Conservation (phyloP, 2,888 invertebrate species). For the Pristionchus maxplancki region DNA sequence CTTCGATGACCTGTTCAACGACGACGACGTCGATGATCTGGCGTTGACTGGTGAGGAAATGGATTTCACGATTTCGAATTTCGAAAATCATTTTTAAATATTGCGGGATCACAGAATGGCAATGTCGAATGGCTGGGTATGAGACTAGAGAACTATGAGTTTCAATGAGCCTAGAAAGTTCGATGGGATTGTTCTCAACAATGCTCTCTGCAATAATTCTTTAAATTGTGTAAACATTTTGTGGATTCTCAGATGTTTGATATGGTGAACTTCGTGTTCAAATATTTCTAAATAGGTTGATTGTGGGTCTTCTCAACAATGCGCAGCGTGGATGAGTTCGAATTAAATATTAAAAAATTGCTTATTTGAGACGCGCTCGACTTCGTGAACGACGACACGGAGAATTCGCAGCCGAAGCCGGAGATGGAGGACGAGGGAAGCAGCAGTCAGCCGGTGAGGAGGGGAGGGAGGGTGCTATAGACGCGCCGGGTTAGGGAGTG, state of each 20-base stretch:
- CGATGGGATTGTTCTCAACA: too few relatives aligned
- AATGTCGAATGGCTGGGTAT: too few relatives aligned
- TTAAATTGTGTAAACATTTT: background rate
- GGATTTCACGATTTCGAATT: background rate
- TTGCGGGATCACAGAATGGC: background rate
- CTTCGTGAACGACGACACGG: conserved; percentile 47
- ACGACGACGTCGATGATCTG: conserved; percentile 61
- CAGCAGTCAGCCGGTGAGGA: background rate
- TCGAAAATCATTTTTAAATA: background rate
- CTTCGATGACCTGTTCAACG: conserved; percentile 61
- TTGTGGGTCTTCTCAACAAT: background rate
- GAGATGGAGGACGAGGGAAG: background rate
- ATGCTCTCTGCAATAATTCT: background rate
- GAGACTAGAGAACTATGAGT: too few relatives aligned
- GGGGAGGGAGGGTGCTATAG: too few relatives aligned
- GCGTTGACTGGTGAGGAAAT: conserved; percentile 57
- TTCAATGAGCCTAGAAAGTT: too few relatives aligned
- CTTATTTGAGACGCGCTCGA: conserved; percentile 51
- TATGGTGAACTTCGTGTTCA: background rate
- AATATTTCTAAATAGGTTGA: background rate
- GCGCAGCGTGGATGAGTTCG: too few relatives aligned
- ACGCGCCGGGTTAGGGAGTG: too few relatives aligned
- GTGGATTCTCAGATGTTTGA: too few relatives aligned
- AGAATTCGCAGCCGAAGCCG: conserved; percentile 17
- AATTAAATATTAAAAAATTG: background rate